Percentiles rank a stretch among this genome's conserved stretches.
Conservation (phyloP, 1,140 invertebrate species). For the Antheraea mylitta region DNA sequence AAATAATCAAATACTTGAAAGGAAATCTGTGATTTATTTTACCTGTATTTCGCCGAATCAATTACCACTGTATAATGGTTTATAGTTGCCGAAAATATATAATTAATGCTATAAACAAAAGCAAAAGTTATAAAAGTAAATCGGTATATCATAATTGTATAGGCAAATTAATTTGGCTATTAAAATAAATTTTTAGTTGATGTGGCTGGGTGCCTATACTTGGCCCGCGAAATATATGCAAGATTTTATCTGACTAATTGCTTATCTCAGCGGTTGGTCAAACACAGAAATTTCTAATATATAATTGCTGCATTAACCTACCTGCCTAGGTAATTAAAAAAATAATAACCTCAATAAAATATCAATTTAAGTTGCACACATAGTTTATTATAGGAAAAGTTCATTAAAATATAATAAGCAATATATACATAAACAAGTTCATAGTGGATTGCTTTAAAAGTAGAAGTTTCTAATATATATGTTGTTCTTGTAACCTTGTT, state of each 20-base stretch:
- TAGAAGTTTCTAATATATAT: too few relatives aligned
- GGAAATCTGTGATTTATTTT: too few relatives aligned
- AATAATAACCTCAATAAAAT: conserved; percentile 6
- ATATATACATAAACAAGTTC: too few relatives aligned
- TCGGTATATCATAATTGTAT: neutral
- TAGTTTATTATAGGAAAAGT: neutral
- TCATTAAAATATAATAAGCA: too few relatives aligned
- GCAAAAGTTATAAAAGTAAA: neutral
- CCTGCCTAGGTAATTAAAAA: neutral
- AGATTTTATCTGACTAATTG: conserved; percentile 30
- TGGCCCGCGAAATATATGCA: conserved; percentile 14
- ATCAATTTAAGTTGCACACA: neutral
- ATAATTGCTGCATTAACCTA: neutral
- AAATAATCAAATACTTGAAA: too few relatives aligned
- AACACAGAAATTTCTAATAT: conserved; percentile 22
- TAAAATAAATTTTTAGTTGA: neutral
- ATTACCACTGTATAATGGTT: too few relatives aligned
- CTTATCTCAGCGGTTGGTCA: conserved; percentile 20
- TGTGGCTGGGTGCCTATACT: neutral
- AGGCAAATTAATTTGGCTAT: neutral
- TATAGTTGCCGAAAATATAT: too few relatives aligned
- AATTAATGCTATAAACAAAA: too few relatives aligned
- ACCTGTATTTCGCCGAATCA: too few relatives aligned
- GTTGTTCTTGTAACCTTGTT: too few relatives aligned
- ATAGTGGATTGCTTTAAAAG: too few relatives aligned